Evolutionary conservation across 2,888 invertebrate genomes (phyloP).

Genomic region (Euspilapteryx auroguttella): DNA sequence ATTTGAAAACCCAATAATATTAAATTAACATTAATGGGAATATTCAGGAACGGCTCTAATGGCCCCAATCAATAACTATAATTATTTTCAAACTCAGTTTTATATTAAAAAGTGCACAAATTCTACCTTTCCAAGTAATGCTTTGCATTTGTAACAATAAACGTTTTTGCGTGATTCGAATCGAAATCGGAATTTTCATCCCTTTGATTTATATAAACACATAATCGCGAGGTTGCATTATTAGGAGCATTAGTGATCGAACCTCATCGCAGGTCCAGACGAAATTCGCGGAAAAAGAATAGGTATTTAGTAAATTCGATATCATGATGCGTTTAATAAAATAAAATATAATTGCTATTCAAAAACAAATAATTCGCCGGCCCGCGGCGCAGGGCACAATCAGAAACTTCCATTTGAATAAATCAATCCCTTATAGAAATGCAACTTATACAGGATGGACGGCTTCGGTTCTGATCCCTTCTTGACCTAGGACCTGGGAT

Average conservation of each 20-base stretch:
- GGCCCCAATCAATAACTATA: too few species aligned
- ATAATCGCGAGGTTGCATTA: slow-evolving; percentile 25
- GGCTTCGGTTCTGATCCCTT: too few species aligned
- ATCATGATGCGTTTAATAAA: slow-evolving; percentile 46
- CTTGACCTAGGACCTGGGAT: too few species aligned
- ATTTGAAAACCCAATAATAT: too few species aligned
- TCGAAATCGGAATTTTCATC: slow-evolving; percentile 3
- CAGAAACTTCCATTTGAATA: slow-evolving; percentile 55
- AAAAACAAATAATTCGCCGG: slow-evolving; percentile 53
- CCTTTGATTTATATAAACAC: slow-evolving; percentile 15
- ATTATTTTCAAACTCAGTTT: too few species aligned
- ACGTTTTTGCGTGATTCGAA: slow-evolving; percentile 7
- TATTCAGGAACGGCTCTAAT: too few species aligned
- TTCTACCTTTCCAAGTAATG: too few species aligned
- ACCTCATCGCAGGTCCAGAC: slow-evolving; percentile 31
- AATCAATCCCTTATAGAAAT: slow-evolving; percentile 57
- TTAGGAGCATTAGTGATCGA: too few species aligned
- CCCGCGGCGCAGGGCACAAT: slow-evolving; percentile 44
- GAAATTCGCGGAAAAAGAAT: slow-evolving; percentile 47
- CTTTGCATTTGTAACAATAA: too few species aligned
- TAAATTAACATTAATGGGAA: too few species aligned
- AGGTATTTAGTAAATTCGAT: slow-evolving; percentile 26
- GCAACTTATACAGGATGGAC: too few species aligned
- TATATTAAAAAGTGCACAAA: too few species aligned
- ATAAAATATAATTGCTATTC: slow-evolving; percentile 60